Conservation (phyloP, 2,113 vertebrate species). For the Tyrannus savana region DNA sequence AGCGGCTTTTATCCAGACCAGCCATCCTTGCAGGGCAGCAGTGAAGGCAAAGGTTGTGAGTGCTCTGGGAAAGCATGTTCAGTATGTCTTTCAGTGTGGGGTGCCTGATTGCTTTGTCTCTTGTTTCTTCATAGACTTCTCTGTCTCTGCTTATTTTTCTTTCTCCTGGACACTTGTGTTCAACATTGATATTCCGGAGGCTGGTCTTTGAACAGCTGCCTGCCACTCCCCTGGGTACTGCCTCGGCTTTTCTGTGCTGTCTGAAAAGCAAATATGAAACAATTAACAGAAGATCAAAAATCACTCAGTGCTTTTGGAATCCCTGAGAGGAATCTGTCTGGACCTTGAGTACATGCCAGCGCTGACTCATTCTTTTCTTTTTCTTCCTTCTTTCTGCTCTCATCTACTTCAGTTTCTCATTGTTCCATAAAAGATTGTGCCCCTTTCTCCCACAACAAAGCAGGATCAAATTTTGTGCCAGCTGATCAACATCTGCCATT, state of each 20-base stretch:
- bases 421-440: background rate
- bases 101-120: background rate
- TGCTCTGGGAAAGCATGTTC: background rate
- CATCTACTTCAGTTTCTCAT: background rate
- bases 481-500: background rate
- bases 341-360: slow-evolving; percentile 3
- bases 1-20: background rate
- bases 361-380: background rate
- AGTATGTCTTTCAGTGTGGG: background rate
- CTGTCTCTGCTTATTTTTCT: slow-evolving; percentile 39
- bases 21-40: background rate
- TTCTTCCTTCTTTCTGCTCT: background rate
- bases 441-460: background rate
- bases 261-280: slow-evolving; percentile 73
- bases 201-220: slow-evolving; percentile 63
- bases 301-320: slow-evolving; percentile 49
- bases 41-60: background rate
- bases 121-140: background rate
- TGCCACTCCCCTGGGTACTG: slow-evolving; percentile 64
- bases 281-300: slow-evolving; percentile 69
- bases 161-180: slow-evolving; percentile 52
- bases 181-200: slow-evolving; percentile 59
- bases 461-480: background rate
- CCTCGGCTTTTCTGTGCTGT: slow-evolving; percentile 59
- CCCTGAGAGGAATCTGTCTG: slow-evolving; percentile 41